Conservation (phyloP, 2,797 vertebrate genomes). For the Pantherophis vulpinus region DNA sequence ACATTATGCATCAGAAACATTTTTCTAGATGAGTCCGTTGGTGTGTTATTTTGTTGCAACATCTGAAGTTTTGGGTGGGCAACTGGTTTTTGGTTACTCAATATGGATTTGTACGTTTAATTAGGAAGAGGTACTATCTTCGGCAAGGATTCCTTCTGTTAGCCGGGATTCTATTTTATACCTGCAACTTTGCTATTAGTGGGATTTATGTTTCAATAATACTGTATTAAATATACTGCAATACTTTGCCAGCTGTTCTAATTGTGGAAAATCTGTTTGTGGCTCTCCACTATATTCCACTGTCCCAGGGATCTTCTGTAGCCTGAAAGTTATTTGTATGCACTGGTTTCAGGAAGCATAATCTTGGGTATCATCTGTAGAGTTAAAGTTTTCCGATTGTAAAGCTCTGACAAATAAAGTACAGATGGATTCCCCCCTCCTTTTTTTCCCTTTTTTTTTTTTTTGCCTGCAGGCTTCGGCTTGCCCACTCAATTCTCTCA, state of each 20-base stretch:
- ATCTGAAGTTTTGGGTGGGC: background rate
- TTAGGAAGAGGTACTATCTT: constrained; percentile 24
- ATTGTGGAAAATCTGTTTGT: constrained; percentile 74
- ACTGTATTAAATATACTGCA: constrained; percentile 21
- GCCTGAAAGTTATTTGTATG: constrained; percentile 75
- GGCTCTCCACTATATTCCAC: constrained; percentile 62
- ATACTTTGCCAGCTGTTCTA: constrained; percentile 74
- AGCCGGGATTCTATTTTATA: constrained; percentile 63
- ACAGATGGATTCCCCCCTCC: constrained; percentile 68
- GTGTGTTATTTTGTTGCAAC: background rate
- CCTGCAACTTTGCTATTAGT: constrained; percentile 68
- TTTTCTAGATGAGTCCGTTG: background rate
- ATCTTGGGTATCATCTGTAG: constrained; percentile 75
- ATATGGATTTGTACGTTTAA: background rate
- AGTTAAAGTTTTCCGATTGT: constrained; percentile 76
- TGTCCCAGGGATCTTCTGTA: constrained; percentile 63
- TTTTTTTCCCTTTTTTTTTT: background rate
- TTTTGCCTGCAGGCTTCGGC: constrained; percentile 62
- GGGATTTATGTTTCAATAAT: constrained; percentile 72
- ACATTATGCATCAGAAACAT: background rate
- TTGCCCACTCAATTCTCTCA: constrained; percentile 59
- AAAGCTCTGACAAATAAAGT: constrained; percentile 77
- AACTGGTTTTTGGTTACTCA: background rate
- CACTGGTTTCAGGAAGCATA: constrained; percentile 70
- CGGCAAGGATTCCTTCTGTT: constrained; percentile 37